Conservation (phyloP, 2,888 invertebrate species). For the Phasia obesa region DNA sequence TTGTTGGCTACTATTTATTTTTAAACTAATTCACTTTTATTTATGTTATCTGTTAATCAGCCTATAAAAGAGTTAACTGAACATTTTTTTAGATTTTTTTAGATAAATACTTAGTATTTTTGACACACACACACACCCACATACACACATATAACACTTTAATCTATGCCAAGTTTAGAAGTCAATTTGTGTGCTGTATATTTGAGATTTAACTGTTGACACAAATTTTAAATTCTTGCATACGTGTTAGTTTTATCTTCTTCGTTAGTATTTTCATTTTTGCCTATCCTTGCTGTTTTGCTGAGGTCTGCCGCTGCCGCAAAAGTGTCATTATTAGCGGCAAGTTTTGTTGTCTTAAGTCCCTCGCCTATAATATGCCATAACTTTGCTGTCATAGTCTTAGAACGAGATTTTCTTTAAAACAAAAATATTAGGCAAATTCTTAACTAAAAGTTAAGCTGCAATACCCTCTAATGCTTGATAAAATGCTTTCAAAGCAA, state of each 20-base stretch:
- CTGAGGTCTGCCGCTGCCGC: neutral
- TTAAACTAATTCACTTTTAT: no score
- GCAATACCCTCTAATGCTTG: conserved; percentile 32
- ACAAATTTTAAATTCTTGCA: neutral
- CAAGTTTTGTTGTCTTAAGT: conserved; percentile 25
- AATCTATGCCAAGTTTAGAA: no score
- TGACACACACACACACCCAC: no score
- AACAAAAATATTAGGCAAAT: conserved; percentile 6
- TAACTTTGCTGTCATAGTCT: neutral
- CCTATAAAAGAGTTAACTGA: no score
- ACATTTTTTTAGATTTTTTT: no score
- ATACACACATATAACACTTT: no score
- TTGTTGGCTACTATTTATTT: no score
- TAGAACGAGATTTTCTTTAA: neutral
- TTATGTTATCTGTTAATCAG: no score
- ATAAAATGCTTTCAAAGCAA: neutral
- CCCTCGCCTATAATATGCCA: conserved; percentile 44
- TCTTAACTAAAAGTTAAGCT: conserved; percentile 31
- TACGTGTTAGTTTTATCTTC: neutral
- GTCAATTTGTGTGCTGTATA: no score
- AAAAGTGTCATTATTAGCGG: conserved; percentile 19
- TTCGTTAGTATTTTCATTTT: neutral
- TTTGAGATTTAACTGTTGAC: neutral
- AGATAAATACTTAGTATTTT: no score
- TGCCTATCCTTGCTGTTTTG: conserved; percentile 29